Conservation (phyloP, 2,888 invertebrate species). For the Amphiduros pacificus region DNA sequence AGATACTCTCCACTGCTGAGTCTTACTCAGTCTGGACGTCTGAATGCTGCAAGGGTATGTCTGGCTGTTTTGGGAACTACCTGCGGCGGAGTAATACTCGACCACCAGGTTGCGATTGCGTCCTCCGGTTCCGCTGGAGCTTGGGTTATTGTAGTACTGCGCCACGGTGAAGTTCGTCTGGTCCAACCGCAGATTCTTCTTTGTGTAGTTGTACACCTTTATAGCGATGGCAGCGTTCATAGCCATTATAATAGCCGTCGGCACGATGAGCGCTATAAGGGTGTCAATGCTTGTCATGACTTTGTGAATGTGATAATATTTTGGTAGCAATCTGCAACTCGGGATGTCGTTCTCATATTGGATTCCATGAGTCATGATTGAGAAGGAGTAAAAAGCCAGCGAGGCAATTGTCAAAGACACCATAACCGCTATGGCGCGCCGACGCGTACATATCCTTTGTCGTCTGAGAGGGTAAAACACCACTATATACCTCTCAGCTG, state of each 20-base stretch:
- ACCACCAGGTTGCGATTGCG: too few species aligned
- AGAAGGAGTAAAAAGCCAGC: constrained; percentile 13
- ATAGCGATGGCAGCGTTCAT: constrained; percentile 19
- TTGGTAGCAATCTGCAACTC: constrained; percentile 16
- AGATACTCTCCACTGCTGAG: too few species aligned
- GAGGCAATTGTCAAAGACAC: neutral
- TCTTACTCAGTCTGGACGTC: neutral
- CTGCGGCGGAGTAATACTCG: too few species aligned
- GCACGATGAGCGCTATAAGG: constrained; percentile 14
- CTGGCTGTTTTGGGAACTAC: neutral
- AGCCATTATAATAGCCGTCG: constrained; percentile 11
- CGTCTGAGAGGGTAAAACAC: constrained; percentile 22
- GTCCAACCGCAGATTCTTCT: neutral
- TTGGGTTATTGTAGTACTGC: too few species aligned
- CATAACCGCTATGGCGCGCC: constrained; percentile 15
- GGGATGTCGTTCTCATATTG: neutral
- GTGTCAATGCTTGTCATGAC: constrained; percentile 11
- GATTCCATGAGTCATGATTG: constrained; percentile 17
- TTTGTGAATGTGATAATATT: constrained; percentile 16
- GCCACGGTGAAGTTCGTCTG: too few species aligned
- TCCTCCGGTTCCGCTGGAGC: neutral
- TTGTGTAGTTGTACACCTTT: constrained; percentile 3
- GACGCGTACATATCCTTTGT: constrained; percentile 18
- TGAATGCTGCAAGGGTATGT: neutral
- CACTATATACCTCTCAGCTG: constrained; percentile 25